A percentile compares a stretch with the other conserved stretches of the same genome.
Conservation (phyloP, 2,113 vertebrate genomes). For the Struthio camelus region DNA sequence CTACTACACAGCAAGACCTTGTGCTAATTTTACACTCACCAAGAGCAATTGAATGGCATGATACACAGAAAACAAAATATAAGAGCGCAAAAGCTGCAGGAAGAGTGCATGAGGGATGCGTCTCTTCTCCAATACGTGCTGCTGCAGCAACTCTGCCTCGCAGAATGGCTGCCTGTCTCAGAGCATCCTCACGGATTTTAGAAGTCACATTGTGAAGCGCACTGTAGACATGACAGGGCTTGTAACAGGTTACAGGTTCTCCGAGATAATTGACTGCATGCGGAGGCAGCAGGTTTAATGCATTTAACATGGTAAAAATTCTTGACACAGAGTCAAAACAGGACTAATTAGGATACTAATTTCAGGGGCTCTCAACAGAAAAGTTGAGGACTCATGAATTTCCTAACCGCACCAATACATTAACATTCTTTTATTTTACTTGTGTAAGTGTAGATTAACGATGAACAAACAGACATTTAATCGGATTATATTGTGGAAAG, state of each 20-base stretch:
- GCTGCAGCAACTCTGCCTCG: neutral
- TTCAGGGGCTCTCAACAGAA: neutral
- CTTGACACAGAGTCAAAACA: neutral
- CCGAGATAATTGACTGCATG: neutral
- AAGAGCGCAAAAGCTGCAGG: accelerated
- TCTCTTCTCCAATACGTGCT: accelerated
- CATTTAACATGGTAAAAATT: neutral
- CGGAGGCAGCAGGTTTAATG: neutral
- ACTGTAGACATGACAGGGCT: neutral
- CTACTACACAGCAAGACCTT: neutral
- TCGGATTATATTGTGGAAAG: neutral
- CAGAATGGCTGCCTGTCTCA: neutral
- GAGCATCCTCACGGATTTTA: too few species aligned
- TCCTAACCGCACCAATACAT: neutral
- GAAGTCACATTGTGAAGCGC: neutral
- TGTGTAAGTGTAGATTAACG: neutral
- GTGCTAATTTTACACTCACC: too few species aligned
- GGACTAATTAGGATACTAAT: neutral
- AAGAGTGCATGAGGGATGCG: accelerated
- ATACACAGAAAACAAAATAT: neutral
- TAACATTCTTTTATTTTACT: accelerated
- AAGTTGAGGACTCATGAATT: accelerated
- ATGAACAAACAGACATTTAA: neutral
- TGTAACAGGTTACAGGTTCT: too few species aligned
- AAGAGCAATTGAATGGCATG: accelerated